Evolutionary conservation across 2,888 invertebrate genomes (phyloP).

Genomic region (Torymus aiolomorphi): DNA sequence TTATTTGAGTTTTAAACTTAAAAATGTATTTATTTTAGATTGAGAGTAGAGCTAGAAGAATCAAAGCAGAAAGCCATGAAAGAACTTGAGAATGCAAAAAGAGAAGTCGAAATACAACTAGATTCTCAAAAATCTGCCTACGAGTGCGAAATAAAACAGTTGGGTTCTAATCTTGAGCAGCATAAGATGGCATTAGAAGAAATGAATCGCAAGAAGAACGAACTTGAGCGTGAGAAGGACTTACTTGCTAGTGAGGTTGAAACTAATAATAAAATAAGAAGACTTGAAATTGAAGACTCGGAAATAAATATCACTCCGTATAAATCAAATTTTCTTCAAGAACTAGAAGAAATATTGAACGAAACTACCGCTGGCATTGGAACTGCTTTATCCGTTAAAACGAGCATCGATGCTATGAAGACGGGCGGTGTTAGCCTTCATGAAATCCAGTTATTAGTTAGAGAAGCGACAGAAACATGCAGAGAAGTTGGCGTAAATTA

Average conservation of each 20-base stretch:
- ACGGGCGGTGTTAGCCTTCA: constrained; percentile 71
- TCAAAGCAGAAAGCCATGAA: constrained; percentile 73
- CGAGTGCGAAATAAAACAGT: constrained; percentile 70
- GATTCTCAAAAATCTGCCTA: constrained; percentile 70
- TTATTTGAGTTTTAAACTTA: no score
- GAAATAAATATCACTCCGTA: constrained; percentile 75
- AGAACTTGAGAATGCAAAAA: constrained; percentile 72
- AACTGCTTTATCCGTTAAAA: constrained; percentile 67
- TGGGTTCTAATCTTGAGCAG: constrained; percentile 70
- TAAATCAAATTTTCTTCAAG: constrained; percentile 77
- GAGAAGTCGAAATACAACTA: constrained; percentile 70
- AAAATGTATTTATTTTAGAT: constrained; percentile 60
- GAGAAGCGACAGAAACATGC: constrained; percentile 74
- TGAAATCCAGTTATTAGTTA: constrained; percentile 73
- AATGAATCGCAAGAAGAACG: constrained; percentile 68
- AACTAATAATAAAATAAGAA: constrained; percentile 75
- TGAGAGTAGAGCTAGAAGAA: constrained; percentile 72
- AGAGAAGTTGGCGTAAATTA: constrained; percentile 71
- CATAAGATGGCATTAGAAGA: constrained; percentile 72
- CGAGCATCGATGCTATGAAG: constrained; percentile 66
- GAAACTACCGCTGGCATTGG: constrained; percentile 70
- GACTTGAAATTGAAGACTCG: constrained; percentile 75
- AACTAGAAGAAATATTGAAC: constrained; percentile 76
- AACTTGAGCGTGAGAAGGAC: constrained; percentile 71
- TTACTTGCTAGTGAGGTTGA: constrained; percentile 74